Percentiles rank a stretch among this genome's conserved stretches.
phyloP scores from a whole-genome alignment of 2,888 invertebrate species.

The Sarcophaga variegata region DNA sequence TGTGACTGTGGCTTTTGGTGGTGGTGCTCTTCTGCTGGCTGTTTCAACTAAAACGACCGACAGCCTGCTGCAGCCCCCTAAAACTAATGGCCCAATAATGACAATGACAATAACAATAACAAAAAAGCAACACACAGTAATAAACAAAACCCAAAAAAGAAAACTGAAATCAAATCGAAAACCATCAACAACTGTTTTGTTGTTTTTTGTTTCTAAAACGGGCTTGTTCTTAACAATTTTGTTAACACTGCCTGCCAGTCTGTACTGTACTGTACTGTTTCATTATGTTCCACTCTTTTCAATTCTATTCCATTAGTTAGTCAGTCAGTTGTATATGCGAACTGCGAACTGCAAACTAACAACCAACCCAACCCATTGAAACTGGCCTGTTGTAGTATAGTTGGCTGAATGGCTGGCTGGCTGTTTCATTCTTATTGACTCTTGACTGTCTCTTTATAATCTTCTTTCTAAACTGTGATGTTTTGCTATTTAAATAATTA shows the following conservation, averaged over 20 bases:
- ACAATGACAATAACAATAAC: conserved; percentile 56
- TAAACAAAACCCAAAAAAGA: conserved; percentile 44
- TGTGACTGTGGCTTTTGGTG: conserved; percentile 7
- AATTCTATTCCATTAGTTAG: too few species aligned
- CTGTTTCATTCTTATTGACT: not conserved
- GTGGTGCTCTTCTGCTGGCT: not conserved
- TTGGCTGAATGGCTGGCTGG: not conserved
- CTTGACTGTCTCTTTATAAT: not conserved
- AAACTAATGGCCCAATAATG: conserved; percentile 61
- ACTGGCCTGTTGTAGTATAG: not conserved
- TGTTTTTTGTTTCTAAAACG: conserved; percentile 45
- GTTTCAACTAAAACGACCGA: not conserved
- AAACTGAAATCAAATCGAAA: conserved; percentile 43
- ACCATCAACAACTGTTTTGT: conserved; percentile 57
- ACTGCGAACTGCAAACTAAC: not conserved
- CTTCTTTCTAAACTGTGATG: not conserved
- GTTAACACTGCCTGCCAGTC: conserved; percentile 17
- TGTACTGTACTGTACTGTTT: not conserved
- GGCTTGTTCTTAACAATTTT: conserved; percentile 65
- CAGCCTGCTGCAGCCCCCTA: conserved; percentile 46
- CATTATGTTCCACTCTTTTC: too few species aligned
- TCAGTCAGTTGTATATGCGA: too few species aligned
- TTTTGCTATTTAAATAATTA: not conserved
- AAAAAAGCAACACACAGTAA: conserved; percentile 13
- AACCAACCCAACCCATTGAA: not conserved